Evolutionary conservation across 1,140 invertebrate species (phyloP).

Genomic region (Proctacanthus coquilletti): DNA sequence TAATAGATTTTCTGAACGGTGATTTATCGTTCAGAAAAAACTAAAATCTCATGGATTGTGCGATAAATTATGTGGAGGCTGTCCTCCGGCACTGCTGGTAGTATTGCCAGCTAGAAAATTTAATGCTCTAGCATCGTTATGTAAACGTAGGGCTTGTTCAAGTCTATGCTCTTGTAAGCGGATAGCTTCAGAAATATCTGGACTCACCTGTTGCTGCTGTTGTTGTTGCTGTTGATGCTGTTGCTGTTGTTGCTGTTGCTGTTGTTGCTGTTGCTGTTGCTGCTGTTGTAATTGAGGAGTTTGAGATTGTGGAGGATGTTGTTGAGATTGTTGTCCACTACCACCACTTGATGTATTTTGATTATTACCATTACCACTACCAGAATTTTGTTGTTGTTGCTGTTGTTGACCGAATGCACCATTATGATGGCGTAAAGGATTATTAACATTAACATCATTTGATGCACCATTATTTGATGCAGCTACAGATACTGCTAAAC

Average conservation of each 20-base stretch:
- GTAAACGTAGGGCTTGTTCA: conserved; percentile 64
- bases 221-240: conserved; percentile 34
- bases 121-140: conserved; percentile 33
- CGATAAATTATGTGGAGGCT: conserved; percentile 4
- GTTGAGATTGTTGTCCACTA: neutral
- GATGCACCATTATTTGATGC: conserved; percentile 16
- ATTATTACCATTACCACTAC: too few species aligned
- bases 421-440: conserved; percentile 5
- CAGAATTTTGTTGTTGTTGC: conserved; percentile 1
- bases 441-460: conserved; percentile 1
- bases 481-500: conserved; percentile 53
- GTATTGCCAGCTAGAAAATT: conserved; percentile 10
- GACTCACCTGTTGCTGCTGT: conserved; percentile 33
- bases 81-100: neutral
- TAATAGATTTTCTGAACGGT: too few species aligned
- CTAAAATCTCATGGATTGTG: conserved; percentile 46
- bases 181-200: conserved; percentile 50
- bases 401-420: conserved; percentile 8
- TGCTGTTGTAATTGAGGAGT: conserved; percentile 6
- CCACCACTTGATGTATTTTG: too few species aligned
- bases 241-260: neutral
- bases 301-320: conserved; percentile 1
- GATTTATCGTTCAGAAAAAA: conserved; percentile 37
- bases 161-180: conserved; percentile 63
- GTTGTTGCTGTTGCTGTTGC: conserved; percentile 4